Evolutionary conservation across 2,797 vertebrate species (phyloP), one percentile per base, ranked within the genome.

Genomic region (Poecilia wingei): DNA sequence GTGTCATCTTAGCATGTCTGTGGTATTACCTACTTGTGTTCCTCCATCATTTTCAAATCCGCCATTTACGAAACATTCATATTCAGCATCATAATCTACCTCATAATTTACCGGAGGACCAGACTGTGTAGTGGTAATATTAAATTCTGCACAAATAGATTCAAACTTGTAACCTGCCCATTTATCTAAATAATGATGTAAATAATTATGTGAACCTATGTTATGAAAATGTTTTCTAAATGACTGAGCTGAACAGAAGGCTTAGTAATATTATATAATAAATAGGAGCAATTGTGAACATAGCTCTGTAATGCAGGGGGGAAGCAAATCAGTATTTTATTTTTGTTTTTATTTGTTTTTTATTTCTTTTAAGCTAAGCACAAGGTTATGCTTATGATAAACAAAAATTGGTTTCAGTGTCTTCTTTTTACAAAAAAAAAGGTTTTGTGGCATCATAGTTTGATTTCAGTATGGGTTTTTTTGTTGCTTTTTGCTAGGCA

Each of bases 381-480:
- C 36, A 36, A 74, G 53, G 1, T 55, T 12, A 55, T 25, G 22
- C 28, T 57, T n/a, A 57, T 57, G 25, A 4, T n/a, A 57, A n/a
- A 41, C 43, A 39, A 33, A 45, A 28, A 76, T 61, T 80, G 36
- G 33, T 76, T 81, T 76, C 20, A 82, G 43, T 25, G 51, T 74
- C 36, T 82, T 59, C 64, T 73, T 78, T 45, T 70, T 51, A 6
- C 75, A 66, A 43, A 69, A 9, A 53, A 53, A 20, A 70, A 2
- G 55, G 49, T 77, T 83, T 43, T 43, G 72, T 46, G 4, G n/a
- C 22, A 18, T 76, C 78, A 55, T 79, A 47, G 59, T 87, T 88
- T 55, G 51, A 25, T n/a, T 55, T 55, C 86, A 86, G 71, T 66
- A 59, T 6, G 55, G 76, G 74, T 77, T 79, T 61, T 88, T 87